These are phyloP conservation scores for pig (Sus scrofa) DNA, from an alignment of 2,113 vertebrate genomes.

Conservation along the genomic window DNA sequence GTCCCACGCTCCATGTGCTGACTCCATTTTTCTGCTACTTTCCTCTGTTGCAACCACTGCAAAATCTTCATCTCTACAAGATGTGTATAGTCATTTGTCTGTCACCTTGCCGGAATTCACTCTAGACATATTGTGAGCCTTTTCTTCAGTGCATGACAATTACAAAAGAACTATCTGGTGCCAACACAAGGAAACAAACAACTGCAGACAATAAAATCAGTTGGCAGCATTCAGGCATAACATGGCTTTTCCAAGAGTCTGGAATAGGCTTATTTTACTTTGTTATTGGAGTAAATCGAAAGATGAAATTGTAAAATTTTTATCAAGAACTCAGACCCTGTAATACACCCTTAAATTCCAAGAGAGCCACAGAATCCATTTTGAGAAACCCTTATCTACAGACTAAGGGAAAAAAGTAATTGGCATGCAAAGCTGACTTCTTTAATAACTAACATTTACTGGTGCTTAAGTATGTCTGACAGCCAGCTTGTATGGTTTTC, in stretches of 20 bases:
- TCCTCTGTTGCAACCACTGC: neutral
- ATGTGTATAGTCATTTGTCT: too few species aligned
- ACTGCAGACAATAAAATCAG: neutral
- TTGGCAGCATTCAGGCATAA: too few species aligned
- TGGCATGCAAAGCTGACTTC: neutral
- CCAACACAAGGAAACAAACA: neutral
- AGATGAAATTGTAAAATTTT: neutral
- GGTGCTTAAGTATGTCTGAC: neutral
- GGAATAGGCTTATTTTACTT: neutral
- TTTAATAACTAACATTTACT: neutral
- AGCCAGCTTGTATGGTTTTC: neutral
- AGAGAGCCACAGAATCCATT: neutral
- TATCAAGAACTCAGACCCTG: neutral
- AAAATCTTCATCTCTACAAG: neutral
- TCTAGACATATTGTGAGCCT: neutral
- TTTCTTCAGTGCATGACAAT: neutral
- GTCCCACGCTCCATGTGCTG: rapidly evolving
- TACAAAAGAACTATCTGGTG: neutral
- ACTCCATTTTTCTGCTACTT: neutral
- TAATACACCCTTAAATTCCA: neutral
- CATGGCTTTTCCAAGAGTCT: neutral
- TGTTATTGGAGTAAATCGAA: neutral
- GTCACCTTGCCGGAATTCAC: neutral
- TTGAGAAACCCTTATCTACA: neutral
- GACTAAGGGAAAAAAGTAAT: neutral